Evolutionary conservation across 2,797 vertebrate genomes (phyloP).

Genomic region (Tachyglossus aculeatus): DNA sequence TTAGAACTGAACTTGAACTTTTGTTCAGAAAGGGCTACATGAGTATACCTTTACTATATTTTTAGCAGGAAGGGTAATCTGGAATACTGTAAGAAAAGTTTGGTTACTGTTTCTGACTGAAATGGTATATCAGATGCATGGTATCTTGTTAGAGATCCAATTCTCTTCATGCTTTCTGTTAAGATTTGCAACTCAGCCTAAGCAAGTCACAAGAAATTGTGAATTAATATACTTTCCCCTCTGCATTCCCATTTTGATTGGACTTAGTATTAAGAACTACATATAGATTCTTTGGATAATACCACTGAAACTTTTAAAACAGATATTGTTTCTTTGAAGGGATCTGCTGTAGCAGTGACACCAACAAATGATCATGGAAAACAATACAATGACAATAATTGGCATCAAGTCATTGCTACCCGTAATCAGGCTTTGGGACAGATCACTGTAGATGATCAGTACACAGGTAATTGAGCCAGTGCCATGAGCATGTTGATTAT

Average conservation of each 20-base stretch:
- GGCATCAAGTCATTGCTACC: constrained; percentile 85
- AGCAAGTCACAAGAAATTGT: no score
- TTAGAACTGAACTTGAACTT: no score
- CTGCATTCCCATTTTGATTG: not conserved
- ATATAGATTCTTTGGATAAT: constrained; percentile 21
- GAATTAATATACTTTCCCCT: not conserved
- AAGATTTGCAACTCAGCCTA: no score
- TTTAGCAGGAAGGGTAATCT: not conserved
- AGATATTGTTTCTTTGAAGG: constrained; percentile 73
- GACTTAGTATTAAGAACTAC: not conserved
- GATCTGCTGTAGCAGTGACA: constrained; percentile 84
- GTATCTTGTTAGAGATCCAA: no score
- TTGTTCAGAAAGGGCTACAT: not conserved
- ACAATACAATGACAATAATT: constrained; percentile 85
- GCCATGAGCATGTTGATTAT: not conserved
- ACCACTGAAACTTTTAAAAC: constrained; percentile 51
- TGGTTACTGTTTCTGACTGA: no score
- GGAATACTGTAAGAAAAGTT: not conserved
- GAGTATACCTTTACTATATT: not conserved
- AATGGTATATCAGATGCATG: no score
- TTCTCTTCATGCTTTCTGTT: no score
- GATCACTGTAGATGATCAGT: constrained; percentile 82
- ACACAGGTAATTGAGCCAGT: constrained; percentile 67
- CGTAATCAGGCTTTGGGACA: constrained; percentile 85
- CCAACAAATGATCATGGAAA: constrained; percentile 80